Evolutionary conservation across 2,888 invertebrate genomes (phyloP), one percentile per base, ranked within the genome.

Genomic region (Pammene fasciana): DNA sequence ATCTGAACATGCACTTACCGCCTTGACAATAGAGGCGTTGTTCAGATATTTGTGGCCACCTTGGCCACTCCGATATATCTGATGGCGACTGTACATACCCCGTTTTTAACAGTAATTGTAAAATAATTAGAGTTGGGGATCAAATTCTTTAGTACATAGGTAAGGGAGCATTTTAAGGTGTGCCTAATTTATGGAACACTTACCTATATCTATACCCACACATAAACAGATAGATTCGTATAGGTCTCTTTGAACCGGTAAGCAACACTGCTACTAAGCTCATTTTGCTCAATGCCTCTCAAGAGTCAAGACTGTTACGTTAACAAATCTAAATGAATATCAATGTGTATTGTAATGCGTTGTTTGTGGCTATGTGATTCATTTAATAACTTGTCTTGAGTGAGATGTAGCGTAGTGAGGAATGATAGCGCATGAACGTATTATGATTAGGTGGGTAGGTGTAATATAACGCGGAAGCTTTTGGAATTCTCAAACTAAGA

Each of bases 311-410:
- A 57, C 18, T 43, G 18, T 43, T 34, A 14, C 38, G 16, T 48
- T 57, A 38, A 41, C 26, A 38, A 13, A 48, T 57, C 46, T 65
- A 26, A 41, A 65, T 65, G 48, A 50, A 57, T 57, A 65, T 50
- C 18, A 65, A 57, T 65, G 41, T 26, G 56, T 56, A 52, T 52
- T 16, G 61, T 14, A 10, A 38, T 45, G 26, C 34, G 11, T 55
- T 55, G 45, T 65, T 41, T 45, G 43, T 45, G 11, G 55, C 55
- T 57, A 48, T 59, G 26, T 34, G 38, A 41, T 61, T 62, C 36
- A 16, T 60, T 48, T 48, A 60, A 48, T 36, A 36, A 36, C 48
- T 48, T 11, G 7, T 60, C n/a, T 26, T 34, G 11, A 56, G 36
- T 7, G 45, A 36, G 45, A 48, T 36, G 48, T 36, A 48, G 34